Base-by-base conservation (phyloP, 2,888 invertebrate species). In the Leptinotarsa peninsularis region DNA sequence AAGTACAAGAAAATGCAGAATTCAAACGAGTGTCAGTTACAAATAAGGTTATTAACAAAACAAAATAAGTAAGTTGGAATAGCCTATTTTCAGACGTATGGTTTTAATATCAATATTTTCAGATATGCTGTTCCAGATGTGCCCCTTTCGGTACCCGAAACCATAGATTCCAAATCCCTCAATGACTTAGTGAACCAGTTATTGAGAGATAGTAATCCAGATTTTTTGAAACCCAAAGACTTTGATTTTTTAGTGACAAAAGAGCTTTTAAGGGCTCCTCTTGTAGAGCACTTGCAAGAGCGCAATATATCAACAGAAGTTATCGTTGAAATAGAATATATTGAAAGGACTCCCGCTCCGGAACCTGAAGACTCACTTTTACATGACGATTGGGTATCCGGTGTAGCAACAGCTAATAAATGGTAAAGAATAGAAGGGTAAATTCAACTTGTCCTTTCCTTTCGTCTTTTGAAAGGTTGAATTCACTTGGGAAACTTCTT, bases 311-410 rank as follows among this genome's bases (percentile, higher is more conserved):
- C 95, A 0, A 93, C 93, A 68, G 98, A 99, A 90, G 92, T 93
- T 72, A 94, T 96, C 14, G 89, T 98, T 80, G 94, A 96, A 80
- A 91, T 99, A 70, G 98, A 99, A 88, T 99, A 98, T 89, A 90
- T 98, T 27, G 95, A 96, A 86, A 92, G 95, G 82, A 94, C 94
- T 82, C 96, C 98, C 15, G 94, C 98, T 0, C 99, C 99, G 0
- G 93, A 95, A 84, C 98, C 98, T 0, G 93, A 96, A 86, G 95
- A 98, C 87, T 96, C 96, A 86, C 90, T 99, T 80, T 91, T 96
- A 87, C 98, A 98, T 84, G 97, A 98, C 88, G 99, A 99, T 87
- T 99, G 99, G 99, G 97, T 99, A n/a, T 94, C 97, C 23, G 79
- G 80, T 7, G 78, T 85, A 74, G 78, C 84, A 67, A 81, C 83